A percentile compares a stretch with the other conserved stretches of the same genome.
phyloP scores from a whole-genome alignment of 2,888 invertebrate species.

The Mythimna albipuncta region DNA sequence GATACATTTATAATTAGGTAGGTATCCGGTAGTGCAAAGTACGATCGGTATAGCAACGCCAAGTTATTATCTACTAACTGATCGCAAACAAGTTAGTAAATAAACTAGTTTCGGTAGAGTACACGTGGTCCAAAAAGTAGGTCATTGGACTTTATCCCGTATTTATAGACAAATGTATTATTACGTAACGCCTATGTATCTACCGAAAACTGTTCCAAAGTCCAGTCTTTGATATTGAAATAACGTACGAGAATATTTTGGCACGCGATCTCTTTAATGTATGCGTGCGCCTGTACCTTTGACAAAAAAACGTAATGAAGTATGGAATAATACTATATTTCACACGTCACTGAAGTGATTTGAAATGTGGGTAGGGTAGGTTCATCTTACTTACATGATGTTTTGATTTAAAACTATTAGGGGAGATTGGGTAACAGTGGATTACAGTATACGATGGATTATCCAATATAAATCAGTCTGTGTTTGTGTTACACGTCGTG shows the following conservation, averaged over 20 bases:
- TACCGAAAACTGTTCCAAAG: constrained; percentile 64
- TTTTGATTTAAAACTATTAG: constrained; percentile 16
- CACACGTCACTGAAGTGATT: constrained; percentile 24
- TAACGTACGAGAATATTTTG: constrained; percentile 73
- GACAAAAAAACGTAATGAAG: constrained; percentile 37
- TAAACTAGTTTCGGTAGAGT: constrained; percentile 23
- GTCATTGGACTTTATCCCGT: constrained; percentile 68
- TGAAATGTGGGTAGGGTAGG: neutral
- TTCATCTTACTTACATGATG: neutral
- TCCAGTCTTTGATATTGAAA: constrained; percentile 70
- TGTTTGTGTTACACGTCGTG: no score
- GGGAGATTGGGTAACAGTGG: no score
- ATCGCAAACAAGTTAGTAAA: constrained; percentile 29
- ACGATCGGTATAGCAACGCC: constrained; percentile 2
- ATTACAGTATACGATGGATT: no score
- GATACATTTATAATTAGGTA: neutral
- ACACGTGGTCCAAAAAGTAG: constrained; percentile 47
- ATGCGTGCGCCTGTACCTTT: constrained; percentile 20
- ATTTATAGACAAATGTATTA: constrained; percentile 43
- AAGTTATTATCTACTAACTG: constrained; percentile 4
- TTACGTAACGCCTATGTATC: constrained; percentile 49
- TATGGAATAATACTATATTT: constrained; percentile 35
- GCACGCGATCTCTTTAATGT: constrained; percentile 62
- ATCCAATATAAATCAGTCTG: neutral
- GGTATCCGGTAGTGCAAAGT: constrained; percentile 26